Percentiles rank a stretch among this genome's conserved stretches.
phyloP scores from a whole-genome alignment of 2,113 vertebrate genomes.

The Lonchura striata region DNA sequence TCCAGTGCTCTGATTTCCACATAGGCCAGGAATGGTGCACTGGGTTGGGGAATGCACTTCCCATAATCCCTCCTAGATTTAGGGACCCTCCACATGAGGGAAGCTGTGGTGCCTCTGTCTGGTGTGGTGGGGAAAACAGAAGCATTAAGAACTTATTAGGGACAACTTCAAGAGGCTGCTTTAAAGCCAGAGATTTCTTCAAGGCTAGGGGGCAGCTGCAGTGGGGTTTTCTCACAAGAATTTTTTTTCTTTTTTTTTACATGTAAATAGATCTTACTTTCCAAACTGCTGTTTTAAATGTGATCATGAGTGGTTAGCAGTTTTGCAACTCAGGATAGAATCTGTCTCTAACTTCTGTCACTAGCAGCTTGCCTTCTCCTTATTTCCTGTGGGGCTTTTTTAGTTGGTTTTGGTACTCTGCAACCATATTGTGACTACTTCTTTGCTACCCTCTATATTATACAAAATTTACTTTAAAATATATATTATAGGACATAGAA shows the following conservation, averaged over 20 bases:
- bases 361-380: background rate
- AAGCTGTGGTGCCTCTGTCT: background rate
- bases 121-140: background rate
- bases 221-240: background rate
- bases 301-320: background rate
- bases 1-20: background rate
- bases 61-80: background rate
- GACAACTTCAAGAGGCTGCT: background rate
- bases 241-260: background rate
- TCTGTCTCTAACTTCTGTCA: background rate
- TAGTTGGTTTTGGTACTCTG: background rate
- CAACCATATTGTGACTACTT: background rate
- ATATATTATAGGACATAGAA: background rate
- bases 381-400: background rate
- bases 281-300: background rate
- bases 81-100: background rate
- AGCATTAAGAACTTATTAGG: background rate
- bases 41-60: background rate
- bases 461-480: background rate
- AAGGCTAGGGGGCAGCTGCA: background rate
- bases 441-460: background rate
- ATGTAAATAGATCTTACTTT: background rate
- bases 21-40: rapidly evolving
- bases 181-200: background rate
- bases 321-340: background rate